Base-by-base conservation (phyloP, 2,113 vertebrate genomes). In the Gasterosteus nipponicus region DNA sequence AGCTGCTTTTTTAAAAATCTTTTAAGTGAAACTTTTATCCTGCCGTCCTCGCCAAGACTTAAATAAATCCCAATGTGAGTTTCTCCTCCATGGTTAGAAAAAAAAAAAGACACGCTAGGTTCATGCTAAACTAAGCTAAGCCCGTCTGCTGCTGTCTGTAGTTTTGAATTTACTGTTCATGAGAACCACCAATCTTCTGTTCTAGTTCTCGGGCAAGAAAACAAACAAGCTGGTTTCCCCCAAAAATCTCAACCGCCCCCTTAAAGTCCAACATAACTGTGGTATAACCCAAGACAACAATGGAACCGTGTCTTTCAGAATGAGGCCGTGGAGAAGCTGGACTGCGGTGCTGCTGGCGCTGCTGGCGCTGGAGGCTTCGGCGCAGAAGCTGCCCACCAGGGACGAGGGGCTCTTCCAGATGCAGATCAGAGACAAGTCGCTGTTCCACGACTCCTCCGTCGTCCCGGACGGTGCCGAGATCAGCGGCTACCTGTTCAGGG, bases 381-480 rank as follows among this genome's bases (percentile, higher is more conserved):
- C 94, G 56, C 98, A 99, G 95, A 99, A 99, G 87, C 64, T 99
- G 12, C 98, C 98, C 44, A 99, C 98, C 2, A 95, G 98, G 69
- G 97, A 99, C 76, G 98, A 99, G 80, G 96, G 96, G 11, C 96
- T 98, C 78, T 99, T 99, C 85, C 98, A 99, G 92, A 97, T 97
- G 96, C 98, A 99, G 92, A 97, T 99, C 83, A 94, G 93, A 79
- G 97, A 99, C 93, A 98, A 98, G 79, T 87, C 95, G 0, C 91
- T 96, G 82, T 98, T 98, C 79, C 97, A 99, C 0, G 96, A 98
- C 88, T 97, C 98, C 0, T 96, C 98, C 0, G 95, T 98, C 76
- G 93, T 99, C 78, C 98, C 98, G 0, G 98, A 99, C 0, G 98
- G 98, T 89, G 98, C 98, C 0, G 98, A 99, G 91, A 96, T 99